A percentile compares a stretch with the other conserved stretches of the same genome.
Evolutionary conservation across 2,888 invertebrate species (phyloP).

Genomic region (Polyommatus icarus): DNA sequence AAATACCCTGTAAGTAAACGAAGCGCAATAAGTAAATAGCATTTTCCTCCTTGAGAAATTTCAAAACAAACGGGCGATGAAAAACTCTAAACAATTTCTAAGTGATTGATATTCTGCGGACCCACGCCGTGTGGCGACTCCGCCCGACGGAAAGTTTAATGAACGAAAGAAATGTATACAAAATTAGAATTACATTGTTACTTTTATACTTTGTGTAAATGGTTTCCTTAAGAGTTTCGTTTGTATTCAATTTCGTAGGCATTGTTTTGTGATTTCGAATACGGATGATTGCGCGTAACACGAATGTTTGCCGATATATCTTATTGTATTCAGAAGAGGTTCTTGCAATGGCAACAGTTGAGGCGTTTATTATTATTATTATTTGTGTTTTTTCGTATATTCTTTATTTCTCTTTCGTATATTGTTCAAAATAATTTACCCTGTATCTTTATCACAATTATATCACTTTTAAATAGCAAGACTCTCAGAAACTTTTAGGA

Average conservation of each 20-base stretch:
- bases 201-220: conserved; percentile 23
- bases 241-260: conserved; percentile 2
- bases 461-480: too few relatives aligned
- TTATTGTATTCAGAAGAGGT: neutral
- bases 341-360: too few relatives aligned
- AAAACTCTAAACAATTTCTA: conserved; percentile 64
- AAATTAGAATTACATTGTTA: conserved; percentile 31
- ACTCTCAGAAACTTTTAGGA: too few relatives aligned
- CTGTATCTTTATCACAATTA: too few relatives aligned
- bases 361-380: too few relatives aligned
- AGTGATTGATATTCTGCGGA: conserved; percentile 50
- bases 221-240: conserved; percentile 7
- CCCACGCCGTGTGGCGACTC: conserved; percentile 30
- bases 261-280: conserved; percentile 13
- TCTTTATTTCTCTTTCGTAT: too few relatives aligned
- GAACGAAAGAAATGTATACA: conserved; percentile 31
- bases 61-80: conserved; percentile 67
- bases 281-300: neutral
- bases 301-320: neutral
- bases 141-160: conserved; percentile 27
- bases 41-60: conserved; percentile 66
- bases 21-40: conserved; percentile 77
- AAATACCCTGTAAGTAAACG: conserved; percentile 79
- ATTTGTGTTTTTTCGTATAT: too few relatives aligned
- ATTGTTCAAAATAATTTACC: too few relatives aligned